Evolutionary conservation across 2,797 vertebrate species (phyloP), one percentile per base, ranked within the genome.

Genomic region (Ctenopoma kingsleyae): DNA sequence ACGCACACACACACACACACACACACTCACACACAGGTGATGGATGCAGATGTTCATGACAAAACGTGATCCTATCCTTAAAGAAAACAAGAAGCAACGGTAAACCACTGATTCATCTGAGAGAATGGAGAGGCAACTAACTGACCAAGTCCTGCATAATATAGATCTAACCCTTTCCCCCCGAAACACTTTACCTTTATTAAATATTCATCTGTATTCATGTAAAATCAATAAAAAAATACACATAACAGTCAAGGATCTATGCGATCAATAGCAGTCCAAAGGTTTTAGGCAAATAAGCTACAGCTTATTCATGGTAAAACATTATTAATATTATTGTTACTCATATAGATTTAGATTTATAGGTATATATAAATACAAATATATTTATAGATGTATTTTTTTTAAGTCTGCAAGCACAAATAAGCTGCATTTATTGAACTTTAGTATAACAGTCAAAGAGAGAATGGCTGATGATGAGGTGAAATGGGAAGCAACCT

Each of bases 391-490:
- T 93, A 93, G 86, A 91, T 94, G 90, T 93, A 89, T 93, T 91
- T 38, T 87, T 87, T 94, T 94, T 93, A 95, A 94, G 88, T 94
- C 87, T 94, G 94, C 94, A 95, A 95, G 94, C 95, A 95, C 94
- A 95, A 95, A 95, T 95, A 95, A 95, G 95, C 95, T 95, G 95
- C 94, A 94, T 95, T 95, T 95, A 95, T 95, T 95, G 92, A 94
- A 94, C 90, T 93, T 94, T 92, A 92, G 88, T 92, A 93, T 94
- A 95, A 95, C 95, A 95, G 95, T 95, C 95, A 92, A 94, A 94
- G 93, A 95, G 93, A 95, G 86, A 89, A 94, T 95, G 93, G 94
- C 94, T 91, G 91, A 94, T 94, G 92, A 93, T 90, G 93, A 93
- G 92, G 91, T 92, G 92, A 87, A 90, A 93, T 93, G 94, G 90